phyloP scores from a whole-genome alignment of 2,888 invertebrate genomes.

The Hartigia nigra region DNA sequence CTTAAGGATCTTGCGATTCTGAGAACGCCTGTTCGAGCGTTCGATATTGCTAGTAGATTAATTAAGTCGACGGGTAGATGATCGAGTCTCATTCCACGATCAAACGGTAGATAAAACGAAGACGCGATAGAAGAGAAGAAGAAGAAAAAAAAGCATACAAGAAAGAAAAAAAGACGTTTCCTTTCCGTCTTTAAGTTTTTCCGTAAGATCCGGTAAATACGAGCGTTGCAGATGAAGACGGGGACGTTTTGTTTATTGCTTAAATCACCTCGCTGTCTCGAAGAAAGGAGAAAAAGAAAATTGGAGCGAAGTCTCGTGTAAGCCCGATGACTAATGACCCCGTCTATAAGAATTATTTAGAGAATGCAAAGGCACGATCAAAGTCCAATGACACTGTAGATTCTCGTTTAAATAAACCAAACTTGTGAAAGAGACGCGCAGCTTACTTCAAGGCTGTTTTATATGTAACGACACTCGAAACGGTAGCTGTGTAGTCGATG shows the following conservation, averaged over 20 bases:
- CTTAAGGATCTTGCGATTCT: background rate
- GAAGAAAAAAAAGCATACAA: background rate
- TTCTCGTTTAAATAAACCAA: constrained; percentile 11
- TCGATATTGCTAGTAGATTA: background rate
- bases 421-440: background rate
- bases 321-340: background rate
- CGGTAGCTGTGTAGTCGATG: background rate
- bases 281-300: background rate
- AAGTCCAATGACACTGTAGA: constrained; percentile 14
- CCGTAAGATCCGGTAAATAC: background rate
- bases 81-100: background rate
- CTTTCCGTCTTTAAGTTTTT: background rate
- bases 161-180: background rate
- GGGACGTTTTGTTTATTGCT: background rate
- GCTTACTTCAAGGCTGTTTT: background rate
- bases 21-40: background rate
- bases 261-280: background rate
- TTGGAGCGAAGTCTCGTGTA: background rate
- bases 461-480: background rate
- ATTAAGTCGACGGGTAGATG: background rate
- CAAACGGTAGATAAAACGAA: background rate
- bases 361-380: background rate
- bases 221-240: background rate
- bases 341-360: background rate
- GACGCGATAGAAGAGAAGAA: background rate